A percentile compares a stretch with the other conserved stretches of the same genome.
These are phyloP conservation scores for Enteromius viviparus DNA, from an alignment of 2,797 vertebrate genomes.

Conservation along the genomic window DNA sequence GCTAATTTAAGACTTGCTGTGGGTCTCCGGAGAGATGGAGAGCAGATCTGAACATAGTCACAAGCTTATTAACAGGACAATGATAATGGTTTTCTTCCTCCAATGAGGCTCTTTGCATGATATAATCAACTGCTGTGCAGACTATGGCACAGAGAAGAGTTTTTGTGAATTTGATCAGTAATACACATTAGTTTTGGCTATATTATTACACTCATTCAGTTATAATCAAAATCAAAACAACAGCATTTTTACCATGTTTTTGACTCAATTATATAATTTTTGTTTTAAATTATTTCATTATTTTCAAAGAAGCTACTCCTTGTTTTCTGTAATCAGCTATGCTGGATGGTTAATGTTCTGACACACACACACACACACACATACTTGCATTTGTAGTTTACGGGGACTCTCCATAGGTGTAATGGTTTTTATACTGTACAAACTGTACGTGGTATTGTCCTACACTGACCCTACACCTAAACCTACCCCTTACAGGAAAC, in stretches of 20 bases:
- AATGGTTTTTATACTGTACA: too few species aligned
- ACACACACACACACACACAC: not conserved
- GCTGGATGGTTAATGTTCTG: not conserved
- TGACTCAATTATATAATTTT: not conserved
- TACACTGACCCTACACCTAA: too few species aligned
- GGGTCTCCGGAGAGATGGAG: slow-evolving; percentile 64
- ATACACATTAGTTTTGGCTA: not conserved
- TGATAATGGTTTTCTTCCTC: slow-evolving; percentile 36
- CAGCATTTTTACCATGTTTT: not conserved
- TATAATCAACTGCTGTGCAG: slow-evolving; percentile 15
- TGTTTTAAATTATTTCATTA: not conserved
- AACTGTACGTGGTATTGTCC: too few species aligned
- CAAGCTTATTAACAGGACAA: slow-evolving; percentile 56
- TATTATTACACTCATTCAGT: not conserved
- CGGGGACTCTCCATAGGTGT: too few species aligned
- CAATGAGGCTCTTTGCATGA: slow-evolving; percentile 33
- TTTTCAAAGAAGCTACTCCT: slow-evolving; percentile 9
- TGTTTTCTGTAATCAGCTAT: not conserved
- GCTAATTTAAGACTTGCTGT: slow-evolving; percentile 69
- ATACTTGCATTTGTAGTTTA: too few species aligned
- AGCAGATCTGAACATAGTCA: slow-evolving; percentile 57
- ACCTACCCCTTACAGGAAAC: too few species aligned
- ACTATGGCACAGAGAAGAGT: not conserved
- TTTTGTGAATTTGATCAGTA: not conserved
- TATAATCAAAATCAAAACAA: not conserved